Base-by-base conservation (phyloP, 2,888 invertebrate genomes). In the Syrphus vitripennis region DNA sequence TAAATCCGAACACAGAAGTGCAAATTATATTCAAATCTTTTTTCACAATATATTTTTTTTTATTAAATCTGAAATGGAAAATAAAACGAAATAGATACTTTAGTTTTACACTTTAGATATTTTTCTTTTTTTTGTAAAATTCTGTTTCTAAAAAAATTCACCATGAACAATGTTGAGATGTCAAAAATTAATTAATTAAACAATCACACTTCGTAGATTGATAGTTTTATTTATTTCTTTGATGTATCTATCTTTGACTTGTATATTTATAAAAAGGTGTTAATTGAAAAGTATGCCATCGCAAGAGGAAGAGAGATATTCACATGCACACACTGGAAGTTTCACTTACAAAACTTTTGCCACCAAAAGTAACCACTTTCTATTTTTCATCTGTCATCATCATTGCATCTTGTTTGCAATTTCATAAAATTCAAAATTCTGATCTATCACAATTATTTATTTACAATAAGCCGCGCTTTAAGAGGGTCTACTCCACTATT, bases 321-420 rank as follows among this genome's bases (percentile, higher is more conserved):
- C 67, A n/a, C n/a, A n/a, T 76, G 1, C 2, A 14, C n/a, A 55
- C 63, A 61, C 19, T 45, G 67, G 59, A 72, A 72, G 70, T 88
- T 88, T 88, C 88, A 87, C 88, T 88, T 83, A 76, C 83, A 82
- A 82, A 78, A 86, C 86, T 77, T 75, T 78, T 59, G 45, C 79
- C 67, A 69, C 83, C 67, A 74, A 80, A 90, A 74, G 90, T 88
- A 91, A 91, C 90, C 92, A 92, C 91, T 91, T 91, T 91, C 91
- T 91, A 91, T 91, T 91, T 91, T 91, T 87, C 82, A 81, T 87
- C 82, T 80, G 72, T 88, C 87, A 87, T 84, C 79, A 67, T 78
- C 72, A 57, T 69, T 75, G 83, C 78, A 81, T 83, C 75, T 81
- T 42, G 76, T 83, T 80, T 81, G 70, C 34, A 69, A 10, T 24